Conservation (phyloP, 2,113 vertebrate species). For the Barnardius zonarius region DNA sequence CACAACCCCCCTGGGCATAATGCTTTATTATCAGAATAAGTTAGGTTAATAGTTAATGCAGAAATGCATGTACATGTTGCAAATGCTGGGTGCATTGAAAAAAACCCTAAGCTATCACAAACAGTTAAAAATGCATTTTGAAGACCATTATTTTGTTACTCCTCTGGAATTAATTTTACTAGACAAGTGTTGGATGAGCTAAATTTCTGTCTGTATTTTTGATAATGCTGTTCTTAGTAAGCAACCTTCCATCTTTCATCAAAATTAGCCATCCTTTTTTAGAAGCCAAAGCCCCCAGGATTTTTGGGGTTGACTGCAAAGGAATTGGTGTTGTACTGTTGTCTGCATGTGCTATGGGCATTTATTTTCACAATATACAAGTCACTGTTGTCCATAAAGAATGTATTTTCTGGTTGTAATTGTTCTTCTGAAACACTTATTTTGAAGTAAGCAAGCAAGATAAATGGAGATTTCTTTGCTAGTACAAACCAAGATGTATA, state of each 20-base stretch:
- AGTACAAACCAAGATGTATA: background rate
- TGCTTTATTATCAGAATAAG: background rate
- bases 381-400: background rate
- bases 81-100: background rate
- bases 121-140: background rate
- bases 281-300: background rate
- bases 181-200: background rate
- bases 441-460: background rate
- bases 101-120: background rate
- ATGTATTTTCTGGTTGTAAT: background rate
- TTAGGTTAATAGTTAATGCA: background rate
- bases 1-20: no score
- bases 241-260: background rate
- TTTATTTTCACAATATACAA: background rate
- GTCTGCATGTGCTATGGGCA: background rate
- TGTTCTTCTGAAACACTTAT: background rate
- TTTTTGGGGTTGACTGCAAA: background rate
- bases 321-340: background rate
- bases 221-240: background rate
- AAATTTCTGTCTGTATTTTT: background rate
- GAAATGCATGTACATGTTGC: background rate
- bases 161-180: background rate
- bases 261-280: background rate
- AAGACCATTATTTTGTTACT: background rate
- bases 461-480: background rate